Evolutionary conservation across 2,113 vertebrate genomes (phyloP).

Genomic region (Monopterus albus): DNA sequence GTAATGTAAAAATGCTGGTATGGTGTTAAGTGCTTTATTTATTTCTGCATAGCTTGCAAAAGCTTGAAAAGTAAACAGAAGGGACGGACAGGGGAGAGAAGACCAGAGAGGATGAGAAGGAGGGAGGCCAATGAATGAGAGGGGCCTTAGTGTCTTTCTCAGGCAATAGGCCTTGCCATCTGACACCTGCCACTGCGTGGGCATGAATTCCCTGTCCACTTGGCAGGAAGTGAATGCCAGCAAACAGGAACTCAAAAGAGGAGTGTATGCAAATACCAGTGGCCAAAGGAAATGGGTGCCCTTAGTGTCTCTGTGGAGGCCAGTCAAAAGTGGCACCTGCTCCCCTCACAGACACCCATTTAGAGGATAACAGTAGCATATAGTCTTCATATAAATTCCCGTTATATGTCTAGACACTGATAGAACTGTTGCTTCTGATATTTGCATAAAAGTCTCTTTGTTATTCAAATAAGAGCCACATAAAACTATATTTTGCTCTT

Average conservation of each 20-base stretch:
- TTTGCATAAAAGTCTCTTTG: constrained; percentile 11
- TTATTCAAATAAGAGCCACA: background rate
- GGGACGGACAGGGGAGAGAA: constrained; percentile 17
- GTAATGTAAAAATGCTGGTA: background rate
- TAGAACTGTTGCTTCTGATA: constrained; percentile 32
- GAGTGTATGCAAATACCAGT: constrained; percentile 75
- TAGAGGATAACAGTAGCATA: constrained; percentile 55
- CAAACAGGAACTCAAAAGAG: constrained; percentile 75
- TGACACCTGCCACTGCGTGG: constrained; percentile 82
- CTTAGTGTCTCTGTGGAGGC: constrained; percentile 68
- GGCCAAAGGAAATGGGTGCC: constrained; percentile 76
- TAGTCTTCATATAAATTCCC: constrained; percentile 64
- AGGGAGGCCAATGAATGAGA: constrained; percentile 47
- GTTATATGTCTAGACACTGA: constrained; percentile 45
- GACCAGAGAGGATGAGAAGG: constrained; percentile 24
- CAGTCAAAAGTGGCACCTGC: constrained; percentile 80
- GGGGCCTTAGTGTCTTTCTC: constrained; percentile 74
- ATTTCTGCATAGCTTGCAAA: constrained; percentile 32
- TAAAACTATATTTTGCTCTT: background rate
- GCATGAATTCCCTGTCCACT: constrained; percentile 73
- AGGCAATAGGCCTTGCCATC: constrained; percentile 79
- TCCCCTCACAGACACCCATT: constrained; percentile 74
- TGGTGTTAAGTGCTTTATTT: background rate
- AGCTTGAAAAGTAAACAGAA: constrained; percentile 26
- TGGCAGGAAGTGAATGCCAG: constrained; percentile 80